Evolutionary conservation across 2,888 invertebrate genomes (phyloP), one percentile per base, ranked within the genome.

Genomic region (Ormia ochracea): DNA sequence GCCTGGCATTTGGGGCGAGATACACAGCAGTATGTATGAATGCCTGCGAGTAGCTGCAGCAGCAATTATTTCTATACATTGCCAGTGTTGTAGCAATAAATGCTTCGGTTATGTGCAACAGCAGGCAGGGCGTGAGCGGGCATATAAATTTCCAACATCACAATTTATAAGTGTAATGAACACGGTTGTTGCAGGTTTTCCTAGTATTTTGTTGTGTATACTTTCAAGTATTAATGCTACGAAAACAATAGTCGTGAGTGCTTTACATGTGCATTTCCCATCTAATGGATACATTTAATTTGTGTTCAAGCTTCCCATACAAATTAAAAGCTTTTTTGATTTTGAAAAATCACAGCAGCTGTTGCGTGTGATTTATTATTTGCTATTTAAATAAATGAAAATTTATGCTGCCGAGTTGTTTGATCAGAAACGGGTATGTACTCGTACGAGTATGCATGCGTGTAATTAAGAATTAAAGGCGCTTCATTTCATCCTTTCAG

Each of bases 171-270:
- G 36, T 74, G 36, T 38, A 65, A 48, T 28, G 38, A 19, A 21
- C 6, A 41, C 33, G 33, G 45, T 45, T 73, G 73, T 56, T 54
- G 63, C 54, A 48, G 38, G 45, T 58, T 70, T 41, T 70, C 19
- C 26, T 48, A 43, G 50, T 28, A 12, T 38, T 41, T 56, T 54
- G 61, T 38, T 41, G 6, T 17, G 3, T 43, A 14, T 14, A 17
- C 31, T 10, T 41, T 26, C 3, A 4, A 31, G 21, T 17, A 26
- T 9, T 31, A 31, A 43, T 19, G 21, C 48, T 0, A 63, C 43
- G 52, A 72, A 21, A 54, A 54, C 36, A 54, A 73, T 70, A 28
- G 36, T 59, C 59, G 41, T 70, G 48, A 41, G 41, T 38, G 19
- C 4, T 63, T 63, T 63, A 56, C 73, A 36, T 63, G 23, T 63